A percentile compares a stretch with the other conserved stretches of the same genome.
Conservation (phyloP, 1,140 invertebrate species). For the Nebria ingens region DNA sequence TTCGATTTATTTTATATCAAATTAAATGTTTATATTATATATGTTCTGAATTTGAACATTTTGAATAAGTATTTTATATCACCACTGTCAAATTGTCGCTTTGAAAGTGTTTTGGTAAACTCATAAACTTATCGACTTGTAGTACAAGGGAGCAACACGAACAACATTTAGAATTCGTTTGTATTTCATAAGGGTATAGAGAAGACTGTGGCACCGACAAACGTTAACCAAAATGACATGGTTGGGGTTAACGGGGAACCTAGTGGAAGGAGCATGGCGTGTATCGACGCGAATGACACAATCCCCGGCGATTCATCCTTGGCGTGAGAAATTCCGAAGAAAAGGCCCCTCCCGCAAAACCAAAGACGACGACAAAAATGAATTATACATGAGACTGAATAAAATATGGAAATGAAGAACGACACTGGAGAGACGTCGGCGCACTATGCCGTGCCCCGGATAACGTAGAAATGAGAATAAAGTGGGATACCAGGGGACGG, state of each 20-base stretch:
- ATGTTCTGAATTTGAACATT: too few species aligned
- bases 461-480: constrained; percentile 16
- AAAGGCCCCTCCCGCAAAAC: constrained; percentile 12
- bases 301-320: background rate
- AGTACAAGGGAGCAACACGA: too few species aligned
- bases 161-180: too few species aligned
- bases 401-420: constrained; percentile 24
- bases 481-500: constrained; percentile 13
- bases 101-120: too few species aligned
- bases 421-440: constrained; percentile 14
- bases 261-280: background rate
- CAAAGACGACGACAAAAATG: constrained; percentile 21
- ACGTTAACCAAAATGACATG: too few species aligned
- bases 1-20: too few species aligned
- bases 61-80: too few species aligned
- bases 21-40: too few species aligned
- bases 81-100: too few species aligned
- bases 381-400: constrained; percentile 24
- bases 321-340: constrained; percentile 1
- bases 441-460: constrained; percentile 12
- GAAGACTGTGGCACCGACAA: too few species aligned
- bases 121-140: too few species aligned
- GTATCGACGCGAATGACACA: background rate
- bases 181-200: too few species aligned
- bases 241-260: background rate